phyloP scores from a whole-genome alignment of 2,797 vertebrate genomes.

The Acridotheres tristis region DNA sequence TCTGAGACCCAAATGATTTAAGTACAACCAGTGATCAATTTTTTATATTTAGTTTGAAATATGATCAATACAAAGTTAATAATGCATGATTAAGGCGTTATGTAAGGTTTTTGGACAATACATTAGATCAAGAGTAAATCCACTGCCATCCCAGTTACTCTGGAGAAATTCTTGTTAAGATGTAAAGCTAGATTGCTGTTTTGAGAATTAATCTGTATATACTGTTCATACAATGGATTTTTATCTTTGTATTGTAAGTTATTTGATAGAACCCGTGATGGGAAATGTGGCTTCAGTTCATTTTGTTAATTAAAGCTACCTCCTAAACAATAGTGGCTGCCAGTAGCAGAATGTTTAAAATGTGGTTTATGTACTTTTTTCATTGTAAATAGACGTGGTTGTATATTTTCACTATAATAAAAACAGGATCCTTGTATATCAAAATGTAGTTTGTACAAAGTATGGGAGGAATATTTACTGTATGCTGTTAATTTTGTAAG shows the following conservation, averaged over 20 bases:
- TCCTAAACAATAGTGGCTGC: slow-evolving; percentile 91
- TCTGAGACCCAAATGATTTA: slow-evolving; percentile 6
- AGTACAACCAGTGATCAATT: background rate
- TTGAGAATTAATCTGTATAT: slow-evolving; percentile 82
- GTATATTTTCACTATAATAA: slow-evolving; percentile 88
- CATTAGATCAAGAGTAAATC: slow-evolving; percentile 60
- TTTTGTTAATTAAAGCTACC: slow-evolving; percentile 96
- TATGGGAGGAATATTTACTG: slow-evolving; percentile 89
- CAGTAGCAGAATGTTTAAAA: slow-evolving; percentile 87
- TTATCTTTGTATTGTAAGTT: slow-evolving; percentile 90
- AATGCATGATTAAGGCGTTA: slow-evolving; percentile 31
- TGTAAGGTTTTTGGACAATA: slow-evolving; percentile 33
- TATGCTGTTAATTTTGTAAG: slow-evolving; percentile 92
- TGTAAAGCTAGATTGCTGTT: slow-evolving; percentile 75
- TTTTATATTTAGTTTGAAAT: slow-evolving; percentile 9
- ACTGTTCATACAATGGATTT: slow-evolving; percentile 86
- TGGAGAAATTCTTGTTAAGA: slow-evolving; percentile 55
- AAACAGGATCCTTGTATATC: slow-evolving; percentile 81
- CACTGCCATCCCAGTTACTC: slow-evolving; percentile 66
- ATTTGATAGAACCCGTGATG: slow-evolving; percentile 88
- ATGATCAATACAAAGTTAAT: background rate
- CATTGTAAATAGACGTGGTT: slow-evolving; percentile 87
- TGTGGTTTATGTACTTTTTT: slow-evolving; percentile 82
- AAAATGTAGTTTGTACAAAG: slow-evolving; percentile 87
- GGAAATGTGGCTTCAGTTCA: slow-evolving; percentile 87